Conservation (phyloP, 2,113 vertebrate genomes). For the Lepus americanus region DNA sequence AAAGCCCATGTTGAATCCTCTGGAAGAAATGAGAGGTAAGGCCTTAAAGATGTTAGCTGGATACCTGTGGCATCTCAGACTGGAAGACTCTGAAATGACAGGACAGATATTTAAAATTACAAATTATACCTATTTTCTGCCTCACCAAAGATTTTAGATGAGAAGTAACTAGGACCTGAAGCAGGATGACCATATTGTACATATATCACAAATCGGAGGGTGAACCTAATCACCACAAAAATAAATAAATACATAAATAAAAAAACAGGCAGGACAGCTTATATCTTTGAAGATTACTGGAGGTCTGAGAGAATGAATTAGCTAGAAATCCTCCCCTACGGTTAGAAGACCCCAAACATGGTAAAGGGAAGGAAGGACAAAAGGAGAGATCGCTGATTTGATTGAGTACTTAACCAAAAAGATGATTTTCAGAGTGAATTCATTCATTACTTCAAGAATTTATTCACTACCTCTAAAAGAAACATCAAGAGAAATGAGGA, state of each 20-base stretch:
- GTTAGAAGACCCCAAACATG: neutral
- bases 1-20: neutral
- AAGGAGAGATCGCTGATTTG: neutral
- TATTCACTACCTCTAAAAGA: neutral
- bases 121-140: neutral
- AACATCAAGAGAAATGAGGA: neutral
- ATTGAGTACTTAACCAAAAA: neutral
- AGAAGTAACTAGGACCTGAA: slow-evolving; percentile 22
- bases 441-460: neutral
- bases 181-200: neutral
- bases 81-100: neutral
- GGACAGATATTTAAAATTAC: neutral
- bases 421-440: neutral
- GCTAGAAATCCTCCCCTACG: neutral
- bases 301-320: neutral
- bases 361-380: neutral
- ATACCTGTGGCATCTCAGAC: no score
- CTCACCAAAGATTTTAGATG: neutral
- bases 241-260: neutral
- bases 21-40: neutral
- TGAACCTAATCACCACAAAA: neutral
- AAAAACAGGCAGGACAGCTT: neutral
- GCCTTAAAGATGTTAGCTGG: neutral
- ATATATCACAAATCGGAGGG: neutral
- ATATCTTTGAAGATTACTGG: neutral